Evolutionary conservation across 2,113 vertebrate genomes (phyloP), one percentile per base, ranked within the genome.

Genomic region (Pogonocichla stellata): DNA sequence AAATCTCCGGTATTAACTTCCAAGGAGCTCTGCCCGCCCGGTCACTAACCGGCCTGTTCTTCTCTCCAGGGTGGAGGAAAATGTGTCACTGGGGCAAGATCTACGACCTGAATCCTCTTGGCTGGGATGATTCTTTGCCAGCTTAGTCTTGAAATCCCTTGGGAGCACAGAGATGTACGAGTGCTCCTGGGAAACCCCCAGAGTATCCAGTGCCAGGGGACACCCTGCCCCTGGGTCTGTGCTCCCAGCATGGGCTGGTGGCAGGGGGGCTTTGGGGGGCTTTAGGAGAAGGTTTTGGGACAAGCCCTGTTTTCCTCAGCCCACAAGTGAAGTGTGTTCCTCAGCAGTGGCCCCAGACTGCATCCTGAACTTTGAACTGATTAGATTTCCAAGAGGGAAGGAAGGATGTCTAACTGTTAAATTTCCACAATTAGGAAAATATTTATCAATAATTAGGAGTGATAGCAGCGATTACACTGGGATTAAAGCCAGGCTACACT

Each of bases 391-490:
- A 57, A 81, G 74, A 61, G 73, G 93, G 87, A 96, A 96, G 91
- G 92, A 97, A 97, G 96, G 91, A 95, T 73, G 89, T 82, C 80
- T 93, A 92, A 95, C 88, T 79, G 86, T 91, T 95, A 90, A 81
- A 96, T 95, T 95, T 91, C 94, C 80, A 95, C 93, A 65, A 92
- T 94, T 94, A 94, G 72, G 75, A 79, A 89, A 92, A 92, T 92
- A 93, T 95, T 96, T 95, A 86, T 87, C 67, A 73, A 75, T 91
- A 91, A 96, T 95, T 79, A 95, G 93, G 79, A 89, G 36, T 10
- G 93, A 95, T 91, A 94, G 93, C 78, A 45, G 95, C 12, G 60
- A 93, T 95, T 93, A 89, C 28, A 2, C 91, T 43, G 80, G 60
- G 93, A 93, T 89, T 89, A 95, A 79, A 80, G 83, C 94, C 28